These are phyloP conservation scores for Drosophila tani DNA, from an alignment of 1,140 invertebrate species.

Conservation along the genomic window DNA sequence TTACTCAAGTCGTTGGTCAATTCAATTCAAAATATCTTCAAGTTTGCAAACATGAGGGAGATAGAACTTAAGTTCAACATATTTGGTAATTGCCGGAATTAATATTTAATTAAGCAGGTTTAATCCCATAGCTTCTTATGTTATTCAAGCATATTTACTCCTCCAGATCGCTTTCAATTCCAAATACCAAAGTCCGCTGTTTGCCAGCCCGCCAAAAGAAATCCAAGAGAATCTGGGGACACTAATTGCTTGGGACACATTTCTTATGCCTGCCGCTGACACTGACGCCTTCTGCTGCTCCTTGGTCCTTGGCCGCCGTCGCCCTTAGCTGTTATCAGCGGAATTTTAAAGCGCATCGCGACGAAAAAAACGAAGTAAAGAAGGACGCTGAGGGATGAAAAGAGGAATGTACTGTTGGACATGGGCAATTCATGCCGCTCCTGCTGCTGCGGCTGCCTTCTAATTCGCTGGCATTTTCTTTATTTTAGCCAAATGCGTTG, in stretches of 20 bases:
- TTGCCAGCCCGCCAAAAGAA: background rate
- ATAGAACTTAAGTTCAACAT: background rate
- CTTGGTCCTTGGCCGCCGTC: constrained; percentile 35
- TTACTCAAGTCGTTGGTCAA: background rate
- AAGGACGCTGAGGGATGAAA: background rate
- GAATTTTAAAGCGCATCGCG: constrained; percentile 79
- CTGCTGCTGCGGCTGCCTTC: constrained; percentile 43
- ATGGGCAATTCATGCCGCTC: constrained; percentile 72
- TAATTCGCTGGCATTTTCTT: constrained; percentile 82
- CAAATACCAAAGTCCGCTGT: background rate
- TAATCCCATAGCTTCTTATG: background rate
- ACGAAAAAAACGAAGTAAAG: constrained; percentile 18
- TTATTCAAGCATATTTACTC: background rate
- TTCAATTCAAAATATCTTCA: no score
- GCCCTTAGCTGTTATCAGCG: constrained; percentile 69
- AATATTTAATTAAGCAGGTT: background rate
- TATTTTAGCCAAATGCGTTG: constrained; percentile 80
- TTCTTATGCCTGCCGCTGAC: constrained; percentile 75
- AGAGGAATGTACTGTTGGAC: constrained; percentile 52
- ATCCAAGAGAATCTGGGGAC: constrained; percentile 30
- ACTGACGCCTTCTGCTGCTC: constrained; percentile 68
- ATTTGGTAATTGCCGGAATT: background rate
- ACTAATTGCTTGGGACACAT: constrained; percentile 76
- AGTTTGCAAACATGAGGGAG: no score
- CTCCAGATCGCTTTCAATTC: background rate